Percentiles rank a stretch among this genome's conserved stretches.
Evolutionary conservation across 2,797 vertebrate species (phyloP).

Genomic region (Chelon labrosus): DNA sequence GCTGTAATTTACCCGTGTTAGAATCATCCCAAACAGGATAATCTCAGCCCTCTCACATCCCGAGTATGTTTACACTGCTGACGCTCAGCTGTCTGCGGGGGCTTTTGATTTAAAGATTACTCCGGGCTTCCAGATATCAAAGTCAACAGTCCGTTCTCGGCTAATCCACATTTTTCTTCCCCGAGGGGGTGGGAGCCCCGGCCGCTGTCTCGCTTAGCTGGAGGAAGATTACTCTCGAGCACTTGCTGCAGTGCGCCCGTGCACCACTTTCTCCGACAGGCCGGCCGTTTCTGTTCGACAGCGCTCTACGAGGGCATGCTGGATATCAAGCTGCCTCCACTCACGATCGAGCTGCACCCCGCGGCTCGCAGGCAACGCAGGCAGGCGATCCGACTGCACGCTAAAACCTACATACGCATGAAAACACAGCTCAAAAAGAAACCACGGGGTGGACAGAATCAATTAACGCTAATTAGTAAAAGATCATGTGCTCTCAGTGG

Average conservation of each 20-base stretch:
- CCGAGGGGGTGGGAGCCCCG: conserved; percentile 36
- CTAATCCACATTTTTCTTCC: conserved; percentile 65
- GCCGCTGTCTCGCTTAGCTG: conserved; percentile 37
- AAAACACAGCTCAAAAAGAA: conserved; percentile 29
- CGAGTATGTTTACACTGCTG: conserved; percentile 75
- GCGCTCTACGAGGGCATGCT: conserved; percentile 2
- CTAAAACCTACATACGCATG: conserved; percentile 38
- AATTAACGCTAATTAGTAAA: conserved; percentile 50
- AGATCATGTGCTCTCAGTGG: conserved; percentile 23
- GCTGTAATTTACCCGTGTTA: conserved; percentile 75
- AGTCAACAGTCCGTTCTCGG: conserved; percentile 66
- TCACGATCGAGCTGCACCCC: conserved; percentile 12
- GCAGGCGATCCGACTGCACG: conserved; percentile 20
- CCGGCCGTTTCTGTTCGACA: conserved; percentile 23
- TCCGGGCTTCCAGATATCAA: conserved; percentile 69
- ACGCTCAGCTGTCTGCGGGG: conserved; percentile 61
- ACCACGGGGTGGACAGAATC: conserved; percentile 49
- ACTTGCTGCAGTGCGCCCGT: background rate
- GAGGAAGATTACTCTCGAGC: conserved; percentile 53
- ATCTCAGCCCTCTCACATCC: conserved; percentile 69
- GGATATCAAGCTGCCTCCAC: conserved; percentile 32
- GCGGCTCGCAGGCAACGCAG: conserved; percentile 15
- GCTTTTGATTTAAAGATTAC: conserved; percentile 82
- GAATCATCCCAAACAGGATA: conserved; percentile 76
- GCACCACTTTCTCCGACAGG: conserved; percentile 17